Base-by-base conservation (phyloP, 2,888 invertebrate species). In the Chloromyia formosa region DNA sequence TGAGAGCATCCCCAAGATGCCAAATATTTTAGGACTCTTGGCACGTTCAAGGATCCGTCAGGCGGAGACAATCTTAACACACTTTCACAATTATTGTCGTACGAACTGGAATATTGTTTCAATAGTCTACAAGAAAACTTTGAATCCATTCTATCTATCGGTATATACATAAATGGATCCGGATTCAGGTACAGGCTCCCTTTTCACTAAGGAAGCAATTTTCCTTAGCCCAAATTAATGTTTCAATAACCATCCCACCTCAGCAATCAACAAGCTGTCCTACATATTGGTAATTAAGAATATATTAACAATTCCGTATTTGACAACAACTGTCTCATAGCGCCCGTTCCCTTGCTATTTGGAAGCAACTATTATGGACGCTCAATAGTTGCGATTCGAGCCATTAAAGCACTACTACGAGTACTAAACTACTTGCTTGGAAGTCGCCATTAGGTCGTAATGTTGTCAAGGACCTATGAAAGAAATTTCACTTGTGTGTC, bases 1-100 rank as follows among this genome's bases (percentile, higher is more conserved):
- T 22, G 18, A 66, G 66, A 66, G 66, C 35, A 66, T 66, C 66
- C 5, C 49, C 27, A 66, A 49, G 12, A 45, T 22, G 49, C 49
- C 5, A 45, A 66, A 66, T 45, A 66, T 66, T 66, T 66, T 22
- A 22, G n/a, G 22, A 66, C 7, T 45, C 49, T 66, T 45, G 9
- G 66, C 66, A 49, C 66, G 66, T 66, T 66, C 49, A 49, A 49
- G 22, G 18, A 49, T 22, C 49, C 23, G 10, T 14, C 18, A 49
- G 49, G 66, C 27, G 7, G 27, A 7, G 27, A 35, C 27, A 35
- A 35, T 35, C 27, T 35, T 35, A 66, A 18, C 20, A 45, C 5
- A 35, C 49, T n/a, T 12, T 23, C 62, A 18, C 5, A 14, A 40
- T 9, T 16, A n/a, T 23, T 14, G 18, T 4, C 40, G 22, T 23